Conservation (phyloP, 2,888 invertebrate genomes). For the Lithodes maja region DNA sequence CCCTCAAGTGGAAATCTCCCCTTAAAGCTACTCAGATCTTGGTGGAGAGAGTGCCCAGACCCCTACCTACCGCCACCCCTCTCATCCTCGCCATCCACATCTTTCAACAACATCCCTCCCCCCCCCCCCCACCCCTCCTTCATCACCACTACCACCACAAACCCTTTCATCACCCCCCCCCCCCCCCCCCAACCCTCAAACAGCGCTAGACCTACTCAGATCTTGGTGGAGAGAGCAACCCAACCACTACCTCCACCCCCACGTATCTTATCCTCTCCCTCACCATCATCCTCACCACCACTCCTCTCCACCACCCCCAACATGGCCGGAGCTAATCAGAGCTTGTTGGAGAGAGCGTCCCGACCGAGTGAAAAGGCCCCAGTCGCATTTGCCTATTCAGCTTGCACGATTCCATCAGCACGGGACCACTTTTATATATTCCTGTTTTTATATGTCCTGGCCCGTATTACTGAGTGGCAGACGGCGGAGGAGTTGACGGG, state of each 20-base stretch:
- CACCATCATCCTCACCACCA: not conserved
- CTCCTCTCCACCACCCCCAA: not conserved
- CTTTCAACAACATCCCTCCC: not conserved
- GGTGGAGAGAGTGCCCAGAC: not conserved
- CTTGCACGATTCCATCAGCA: not conserved
- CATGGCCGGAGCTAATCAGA: not conserved
- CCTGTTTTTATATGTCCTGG: not conserved
- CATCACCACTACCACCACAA: not conserved
- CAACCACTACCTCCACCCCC: not conserved
- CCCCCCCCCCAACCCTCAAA: no score
- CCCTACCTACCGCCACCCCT: not conserved
- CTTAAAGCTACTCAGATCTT: no score
- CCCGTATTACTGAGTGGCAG: not conserved
- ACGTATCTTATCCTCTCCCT: not conserved
- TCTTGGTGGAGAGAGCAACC: no score
- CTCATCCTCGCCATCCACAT: not conserved
- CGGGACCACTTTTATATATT: not conserved
- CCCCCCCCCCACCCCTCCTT: not conserved
- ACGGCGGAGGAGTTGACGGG: not conserved
- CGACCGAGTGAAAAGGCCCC: not conserved
- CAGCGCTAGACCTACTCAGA: no score
- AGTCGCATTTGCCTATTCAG: not conserved
- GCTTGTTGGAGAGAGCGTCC: not conserved
- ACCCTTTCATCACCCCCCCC: no score
- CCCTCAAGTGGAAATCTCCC: no score